Percentiles rank a stretch among this genome's conserved stretches.
phyloP scores from a whole-genome alignment of 2,113 vertebrate species.

The Phrynocephalus versicolor region DNA sequence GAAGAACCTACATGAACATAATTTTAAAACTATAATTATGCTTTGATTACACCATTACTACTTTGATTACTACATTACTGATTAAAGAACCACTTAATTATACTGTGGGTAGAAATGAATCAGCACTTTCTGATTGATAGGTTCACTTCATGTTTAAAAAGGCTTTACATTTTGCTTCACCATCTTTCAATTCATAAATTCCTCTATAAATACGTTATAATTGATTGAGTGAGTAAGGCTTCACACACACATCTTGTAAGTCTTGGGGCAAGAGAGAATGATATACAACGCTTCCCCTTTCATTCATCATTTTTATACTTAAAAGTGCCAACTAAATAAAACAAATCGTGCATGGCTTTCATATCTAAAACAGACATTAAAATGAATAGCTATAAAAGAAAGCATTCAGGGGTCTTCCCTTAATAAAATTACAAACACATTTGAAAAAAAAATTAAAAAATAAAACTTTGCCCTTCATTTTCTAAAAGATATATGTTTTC shows the following conservation, averaged over 20 bases:
- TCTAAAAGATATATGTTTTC: background rate
- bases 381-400: constrained; percentile 44
- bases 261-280: constrained; percentile 21
- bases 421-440: background rate
- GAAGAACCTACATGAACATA: constrained; percentile 33
- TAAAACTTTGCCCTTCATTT: constrained; percentile 1
- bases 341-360: background rate
- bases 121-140: constrained; percentile 48
- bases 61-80: constrained; percentile 55
- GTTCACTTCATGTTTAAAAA: constrained; percentile 49
- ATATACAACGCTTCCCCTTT: constrained; percentile 27
- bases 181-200: constrained; percentile 48
- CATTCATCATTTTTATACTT: constrained; percentile 35
- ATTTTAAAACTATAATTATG: constrained; percentile 44
- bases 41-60: constrained; percentile 46
- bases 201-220: constrained; percentile 48
- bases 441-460: background rate
- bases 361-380: constrained; percentile 37
- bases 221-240: constrained; percentile 27
- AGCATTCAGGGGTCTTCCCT: background rate
- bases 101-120: constrained; percentile 52
- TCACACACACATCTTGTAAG: constrained; percentile 8
- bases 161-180: constrained; percentile 34
- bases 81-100: constrained; percentile 62
- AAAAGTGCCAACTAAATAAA: constrained; percentile 12